phyloP scores from a whole-genome alignment of 2,113 vertebrate species.

The Salvelinus sp. region DNA sequence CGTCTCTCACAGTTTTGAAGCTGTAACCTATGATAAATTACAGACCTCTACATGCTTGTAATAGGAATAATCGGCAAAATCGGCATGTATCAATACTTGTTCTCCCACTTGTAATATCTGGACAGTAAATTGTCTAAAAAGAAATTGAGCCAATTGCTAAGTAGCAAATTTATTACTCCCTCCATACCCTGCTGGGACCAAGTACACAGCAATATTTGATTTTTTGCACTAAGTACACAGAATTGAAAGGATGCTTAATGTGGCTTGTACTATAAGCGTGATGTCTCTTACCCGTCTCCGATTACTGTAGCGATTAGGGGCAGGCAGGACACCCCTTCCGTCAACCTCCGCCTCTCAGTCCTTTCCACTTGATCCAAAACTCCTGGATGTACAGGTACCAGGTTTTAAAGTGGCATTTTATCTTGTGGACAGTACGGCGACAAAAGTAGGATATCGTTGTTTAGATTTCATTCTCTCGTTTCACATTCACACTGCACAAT shows the following conservation, averaged over 20 bases:
- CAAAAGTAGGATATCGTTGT: too few species aligned
- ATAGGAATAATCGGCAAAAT: too few species aligned
- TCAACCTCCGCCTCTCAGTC: conserved; percentile 99
- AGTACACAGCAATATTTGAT: not conserved
- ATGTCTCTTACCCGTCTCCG: conserved; percentile 84
- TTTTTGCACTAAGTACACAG: not conserved
- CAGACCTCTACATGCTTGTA: too few species aligned
- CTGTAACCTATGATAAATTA: too few species aligned
- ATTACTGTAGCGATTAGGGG: conserved; percentile 98
- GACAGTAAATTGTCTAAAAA: too few species aligned
- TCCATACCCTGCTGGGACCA: not conserved
- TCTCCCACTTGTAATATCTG: too few species aligned
- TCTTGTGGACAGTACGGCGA: conserved; percentile 72
- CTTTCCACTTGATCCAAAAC: conserved; percentile 98
- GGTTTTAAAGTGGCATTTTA: conserved; percentile 98
- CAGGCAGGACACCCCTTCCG: conserved; percentile 91
- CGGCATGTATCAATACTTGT: too few species aligned
- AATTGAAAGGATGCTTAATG: not conserved
- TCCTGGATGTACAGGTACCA: conserved; percentile 99
- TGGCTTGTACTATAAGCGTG: not conserved
- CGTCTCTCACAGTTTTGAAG: too few species aligned
- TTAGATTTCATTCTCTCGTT: not conserved
- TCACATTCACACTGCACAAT: too few species aligned
- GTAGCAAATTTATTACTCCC: too few species aligned
- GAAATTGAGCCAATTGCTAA: too few species aligned